phyloP scores from a whole-genome alignment of 2,113 vertebrate species.

The Apus apus region DNA sequence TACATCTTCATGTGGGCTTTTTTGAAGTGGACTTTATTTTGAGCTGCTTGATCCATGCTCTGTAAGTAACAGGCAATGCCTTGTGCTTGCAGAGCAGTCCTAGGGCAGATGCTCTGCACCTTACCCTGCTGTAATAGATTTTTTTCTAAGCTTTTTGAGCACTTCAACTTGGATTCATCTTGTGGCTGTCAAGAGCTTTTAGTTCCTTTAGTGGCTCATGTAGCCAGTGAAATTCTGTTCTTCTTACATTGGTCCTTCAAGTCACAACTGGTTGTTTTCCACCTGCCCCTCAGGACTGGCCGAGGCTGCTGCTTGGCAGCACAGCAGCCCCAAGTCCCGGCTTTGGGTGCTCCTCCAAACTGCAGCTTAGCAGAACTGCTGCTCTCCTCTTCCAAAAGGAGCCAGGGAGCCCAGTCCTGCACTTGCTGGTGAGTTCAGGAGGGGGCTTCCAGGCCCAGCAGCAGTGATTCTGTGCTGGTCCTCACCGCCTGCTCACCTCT shows the following conservation, averaged over 20 bases:
- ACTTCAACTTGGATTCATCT: background rate
- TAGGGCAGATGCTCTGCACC: background rate
- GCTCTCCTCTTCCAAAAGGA: background rate
- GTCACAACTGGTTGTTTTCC: background rate
- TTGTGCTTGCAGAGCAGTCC: background rate
- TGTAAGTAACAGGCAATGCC: background rate
- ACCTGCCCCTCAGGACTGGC: background rate
- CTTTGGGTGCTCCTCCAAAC: background rate
- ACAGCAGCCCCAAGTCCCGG: background rate
- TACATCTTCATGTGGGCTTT: background rate
- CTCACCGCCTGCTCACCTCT: too few species aligned
- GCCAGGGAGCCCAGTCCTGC: rapidly evolving
- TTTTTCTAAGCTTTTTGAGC: background rate
- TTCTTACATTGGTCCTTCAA: background rate
- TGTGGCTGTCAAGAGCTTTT: background rate
- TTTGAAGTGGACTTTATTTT: background rate
- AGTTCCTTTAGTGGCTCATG: background rate
- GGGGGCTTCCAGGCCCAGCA: background rate
- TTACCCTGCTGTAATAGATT: background rate
- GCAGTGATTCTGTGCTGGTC: background rate
- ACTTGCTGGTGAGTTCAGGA: rapidly evolving
- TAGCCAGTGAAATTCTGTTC: background rate
- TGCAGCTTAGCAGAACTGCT: background rate
- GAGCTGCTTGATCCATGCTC: background rate
- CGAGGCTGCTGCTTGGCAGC: background rate